A percentile compares a stretch with the other conserved stretches of the same genome.
phyloP scores from a whole-genome alignment of 2,797 vertebrate genomes.

The Alca torda region DNA sequence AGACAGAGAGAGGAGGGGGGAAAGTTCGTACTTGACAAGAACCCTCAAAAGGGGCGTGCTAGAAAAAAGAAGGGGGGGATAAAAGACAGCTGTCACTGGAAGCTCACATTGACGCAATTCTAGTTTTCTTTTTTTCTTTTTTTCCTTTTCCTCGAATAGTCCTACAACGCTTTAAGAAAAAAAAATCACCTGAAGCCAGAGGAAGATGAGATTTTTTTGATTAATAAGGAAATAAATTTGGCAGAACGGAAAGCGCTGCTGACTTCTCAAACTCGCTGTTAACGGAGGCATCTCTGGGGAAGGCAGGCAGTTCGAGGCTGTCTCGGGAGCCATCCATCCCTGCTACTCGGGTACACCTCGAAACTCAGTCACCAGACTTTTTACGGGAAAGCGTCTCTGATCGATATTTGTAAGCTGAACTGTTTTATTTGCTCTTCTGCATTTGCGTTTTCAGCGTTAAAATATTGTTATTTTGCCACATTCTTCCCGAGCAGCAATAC shows the following conservation, averaged over 20 bases:
- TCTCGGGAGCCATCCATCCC: not conserved
- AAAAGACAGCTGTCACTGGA: not conserved
- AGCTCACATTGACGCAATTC: not conserved
- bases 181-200: not conserved
- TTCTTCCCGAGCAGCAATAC: not conserved
- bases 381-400: not conserved
- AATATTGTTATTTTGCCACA: not conserved
- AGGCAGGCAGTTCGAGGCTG: not conserved
- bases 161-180: not conserved
- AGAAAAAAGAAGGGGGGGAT: not conserved
- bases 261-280: not conserved
- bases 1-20: not conserved
- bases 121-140: not conserved
- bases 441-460: not conserved
- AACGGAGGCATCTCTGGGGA: not conserved
- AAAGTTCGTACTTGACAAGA: constrained; percentile 14
- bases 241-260: not conserved
- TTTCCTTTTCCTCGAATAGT: accelerated
- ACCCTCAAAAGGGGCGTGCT: not conserved
- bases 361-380: not conserved
- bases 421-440: not conserved
- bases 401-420: not conserved
- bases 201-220: not conserved
- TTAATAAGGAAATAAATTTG: constrained; percentile 41
- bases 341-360: not conserved